Evolutionary conservation across 2,888 invertebrate species (phyloP), one percentile per base, ranked within the genome.

Genomic region (Eutolmus rufibarbis): DNA sequence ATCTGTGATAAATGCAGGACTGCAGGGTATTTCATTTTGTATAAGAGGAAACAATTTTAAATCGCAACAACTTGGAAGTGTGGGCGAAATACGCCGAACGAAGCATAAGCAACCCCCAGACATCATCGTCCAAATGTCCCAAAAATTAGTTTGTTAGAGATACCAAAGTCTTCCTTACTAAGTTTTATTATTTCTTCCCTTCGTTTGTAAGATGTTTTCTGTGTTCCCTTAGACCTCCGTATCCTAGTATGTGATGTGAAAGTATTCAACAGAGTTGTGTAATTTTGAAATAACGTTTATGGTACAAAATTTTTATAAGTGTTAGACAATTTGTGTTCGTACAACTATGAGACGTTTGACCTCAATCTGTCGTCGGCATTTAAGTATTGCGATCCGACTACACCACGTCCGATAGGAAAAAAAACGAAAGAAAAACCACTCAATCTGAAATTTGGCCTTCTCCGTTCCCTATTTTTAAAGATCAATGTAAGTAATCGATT

Each of bases 231-330:
- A 66, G 66, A 66, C 66, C 66, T 66, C 46, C 76, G 34, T 40
- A 40, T 43, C 43, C 78, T 40, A 40, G 78, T 78, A 46, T 66
- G 74, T 82, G 82, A 82, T 34, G 37, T 78, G 57, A 37, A 82
- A 82, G 56, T 82, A 82, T 82, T 82, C 56, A 82, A 23, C 79
- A 51, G 82, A 82, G 82, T 82, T 82, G 82, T 79, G 79, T 79
- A 79, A 79, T 79, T 66, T 79, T 46, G 79, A 46, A 46, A 43
- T 82, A 82, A 82, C 31, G 57, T 56, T 82, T 82, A 82, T 82
- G 82, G 82, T 82, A 82, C 82, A 82, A 82, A 82, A 82, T 82
- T 82, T 82, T 82, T 82, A 82, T 82, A 82, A 57, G 56, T 56
- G 57, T 79, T 79, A 46, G 43, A 79, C 40, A 79, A 37, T 78